Conservation (phyloP, 2,113 vertebrate species). For the Mirza zaza region DNA sequence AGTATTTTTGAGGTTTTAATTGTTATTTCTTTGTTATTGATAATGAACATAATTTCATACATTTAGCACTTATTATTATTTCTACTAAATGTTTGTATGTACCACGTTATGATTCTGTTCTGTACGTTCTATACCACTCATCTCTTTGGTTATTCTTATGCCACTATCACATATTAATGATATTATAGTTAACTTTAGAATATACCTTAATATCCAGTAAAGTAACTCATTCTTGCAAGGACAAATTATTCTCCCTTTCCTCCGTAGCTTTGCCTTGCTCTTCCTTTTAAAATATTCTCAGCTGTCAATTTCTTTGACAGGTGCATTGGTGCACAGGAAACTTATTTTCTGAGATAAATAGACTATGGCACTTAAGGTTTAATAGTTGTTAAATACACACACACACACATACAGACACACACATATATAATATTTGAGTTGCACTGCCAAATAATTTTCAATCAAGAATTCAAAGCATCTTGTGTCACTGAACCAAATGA, state of each 20-base stretch:
- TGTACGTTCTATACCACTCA: background rate
- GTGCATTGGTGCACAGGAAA: background rate
- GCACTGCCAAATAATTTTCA: background rate
- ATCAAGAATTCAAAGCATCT: background rate
- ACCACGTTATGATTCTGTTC: background rate
- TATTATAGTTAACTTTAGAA: background rate
- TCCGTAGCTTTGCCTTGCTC: background rate
- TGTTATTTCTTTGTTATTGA: background rate
- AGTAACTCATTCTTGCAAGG: background rate
- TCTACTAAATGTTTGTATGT: background rate
- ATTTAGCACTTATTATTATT: background rate
- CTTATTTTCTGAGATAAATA: background rate
- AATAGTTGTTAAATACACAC: background rate
- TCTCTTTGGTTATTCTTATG: background rate
- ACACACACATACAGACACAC: too few species aligned
- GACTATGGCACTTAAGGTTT: background rate
- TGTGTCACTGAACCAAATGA: background rate
- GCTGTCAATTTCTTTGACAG: background rate
- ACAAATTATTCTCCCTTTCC: background rate
- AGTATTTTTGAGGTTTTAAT: background rate
- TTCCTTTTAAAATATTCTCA: background rate
- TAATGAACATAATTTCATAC: background rate
- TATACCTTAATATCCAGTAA: background rate
- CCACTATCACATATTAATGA: background rate
- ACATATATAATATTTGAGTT: background rate